These are phyloP conservation scores for Pammene aurita DNA, from an alignment of 2,888 invertebrate species.

Conservation along the genomic window DNA sequence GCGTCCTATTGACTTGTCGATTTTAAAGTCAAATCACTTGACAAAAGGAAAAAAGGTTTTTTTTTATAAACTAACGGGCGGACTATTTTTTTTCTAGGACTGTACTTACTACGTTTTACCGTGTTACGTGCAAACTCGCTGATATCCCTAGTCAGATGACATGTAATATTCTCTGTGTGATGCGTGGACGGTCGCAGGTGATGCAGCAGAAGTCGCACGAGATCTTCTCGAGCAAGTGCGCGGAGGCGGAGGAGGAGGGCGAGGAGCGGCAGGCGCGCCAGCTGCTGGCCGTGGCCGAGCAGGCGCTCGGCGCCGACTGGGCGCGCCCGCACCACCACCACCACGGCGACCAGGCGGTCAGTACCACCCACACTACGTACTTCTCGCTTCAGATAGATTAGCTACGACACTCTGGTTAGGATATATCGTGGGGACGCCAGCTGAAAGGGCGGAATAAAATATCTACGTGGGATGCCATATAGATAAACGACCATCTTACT, in stretches of 20 bases:
- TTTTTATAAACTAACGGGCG: no score
- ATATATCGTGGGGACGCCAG: no score
- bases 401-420: no score
- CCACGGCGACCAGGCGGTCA: conserved; percentile 43
- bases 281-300: conserved; percentile 72
- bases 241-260: conserved; percentile 52
- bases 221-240: conserved; percentile 73
- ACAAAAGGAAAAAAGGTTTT: no score
- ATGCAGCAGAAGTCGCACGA: conserved; percentile 82
- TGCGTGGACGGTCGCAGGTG: conserved; percentile 59
- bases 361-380: background rate
- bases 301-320: conserved; percentile 73
- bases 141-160: conserved; percentile 6
- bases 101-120: no score
- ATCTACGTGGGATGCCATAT: no score
- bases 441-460: no score
- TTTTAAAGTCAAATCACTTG: no score
- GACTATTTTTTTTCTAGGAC: no score
- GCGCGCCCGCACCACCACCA: conserved; percentile 58
- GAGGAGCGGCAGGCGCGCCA: conserved; percentile 72
- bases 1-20: no score
- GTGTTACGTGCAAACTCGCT: background rate
- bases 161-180: conserved; percentile 47
- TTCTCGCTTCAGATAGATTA: no score
- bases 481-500: no score